Evolutionary conservation across 2,888 invertebrate species (phyloP), one percentile per base, ranked within the genome.

Genomic region (Cosmia pyralina): DNA sequence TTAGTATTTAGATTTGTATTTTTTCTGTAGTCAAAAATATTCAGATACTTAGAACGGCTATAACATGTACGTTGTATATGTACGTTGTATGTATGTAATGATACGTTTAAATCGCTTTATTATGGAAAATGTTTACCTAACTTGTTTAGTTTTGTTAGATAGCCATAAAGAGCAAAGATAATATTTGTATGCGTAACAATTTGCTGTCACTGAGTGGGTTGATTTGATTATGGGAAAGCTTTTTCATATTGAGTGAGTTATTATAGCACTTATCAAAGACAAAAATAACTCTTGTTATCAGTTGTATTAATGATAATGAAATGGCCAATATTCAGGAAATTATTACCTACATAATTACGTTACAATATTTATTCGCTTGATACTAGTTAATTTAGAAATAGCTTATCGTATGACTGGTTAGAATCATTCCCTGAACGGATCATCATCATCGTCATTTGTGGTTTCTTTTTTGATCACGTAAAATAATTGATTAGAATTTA

Each of bases 191-290:
- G 22, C 17, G n/a, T 75, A 48, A 41, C n/a, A 34, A 13, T 73
- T 48, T 41, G 28, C 34, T 46, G 7, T 44, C 44, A 75, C 13
- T 57, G 50, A 57, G 63, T 72, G 44, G 52, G 22, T 44, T 19
- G 4, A 34, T 38, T 46, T 38, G 52, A 59, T 50, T 71, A 41
- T 38, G 11, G 57, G 22, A 34, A 50, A 75, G 22, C 13, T 50
- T 63, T 75, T 63, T 28, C 8, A 53, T 22, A 34, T 63, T 44
- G 48, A 50, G 19, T 57, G 22, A 65, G 50, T 58, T 73, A 50
- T 22, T 75, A 34, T 6, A 75, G 34, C 65, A 75, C 50, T 58
- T 73, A 57, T 58, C 64, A 13, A 41, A 34, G 19, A 3, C 22
- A 63, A 57, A 75, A 75, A 50, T 44, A 57, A 50, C 41, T 55